Evolutionary conservation across 2,888 invertebrate genomes (phyloP).

Genomic region (Galerucella calmariensis): DNA sequence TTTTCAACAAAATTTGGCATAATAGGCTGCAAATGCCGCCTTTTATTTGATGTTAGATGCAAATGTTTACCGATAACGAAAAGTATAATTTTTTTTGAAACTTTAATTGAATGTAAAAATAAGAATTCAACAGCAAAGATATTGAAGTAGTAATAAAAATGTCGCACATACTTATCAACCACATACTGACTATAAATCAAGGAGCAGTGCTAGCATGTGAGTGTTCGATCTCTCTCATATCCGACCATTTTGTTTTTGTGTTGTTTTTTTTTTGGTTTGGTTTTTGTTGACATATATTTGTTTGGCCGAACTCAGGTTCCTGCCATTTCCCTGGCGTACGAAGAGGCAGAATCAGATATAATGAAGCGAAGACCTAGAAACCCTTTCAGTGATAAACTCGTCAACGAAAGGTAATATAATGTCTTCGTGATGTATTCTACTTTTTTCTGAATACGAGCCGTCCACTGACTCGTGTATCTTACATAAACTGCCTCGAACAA

Average conservation of each 20-base stretch:
- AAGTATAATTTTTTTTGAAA: too few species aligned
- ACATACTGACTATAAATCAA: conserved; percentile 55
- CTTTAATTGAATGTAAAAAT: too few species aligned
- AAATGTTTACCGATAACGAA: too few species aligned
- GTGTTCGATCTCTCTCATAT: conserved; percentile 52
- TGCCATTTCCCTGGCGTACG: conserved; percentile 98
- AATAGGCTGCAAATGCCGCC: too few species aligned
- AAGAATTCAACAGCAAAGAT: conserved; percentile 33
- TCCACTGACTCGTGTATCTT: conserved; percentile 30
- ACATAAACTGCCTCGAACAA: conserved; percentile 40
- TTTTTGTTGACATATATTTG: conserved; percentile 64
- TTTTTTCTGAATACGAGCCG: conserved; percentile 36
- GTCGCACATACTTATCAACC: conserved; percentile 40
- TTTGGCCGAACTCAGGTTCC: conserved; percentile 80
- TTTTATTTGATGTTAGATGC: too few species aligned
- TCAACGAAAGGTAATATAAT: conserved; percentile 91
- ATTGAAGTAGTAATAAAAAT: conserved; percentile 29
- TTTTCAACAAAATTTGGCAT: too few species aligned
- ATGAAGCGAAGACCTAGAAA: conserved; percentile 99
- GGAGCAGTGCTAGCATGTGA: conserved; percentile 62
- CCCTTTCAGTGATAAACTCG: conserved; percentile 97
- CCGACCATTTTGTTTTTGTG: conserved; percentile 44
- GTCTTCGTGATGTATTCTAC: conserved; percentile 35
- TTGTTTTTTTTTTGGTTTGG: conserved; percentile 56
- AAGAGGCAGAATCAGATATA: conserved; percentile 98